phyloP scores from a whole-genome alignment of 2,113 vertebrate genomes.

The Delphinus delphis region DNA sequence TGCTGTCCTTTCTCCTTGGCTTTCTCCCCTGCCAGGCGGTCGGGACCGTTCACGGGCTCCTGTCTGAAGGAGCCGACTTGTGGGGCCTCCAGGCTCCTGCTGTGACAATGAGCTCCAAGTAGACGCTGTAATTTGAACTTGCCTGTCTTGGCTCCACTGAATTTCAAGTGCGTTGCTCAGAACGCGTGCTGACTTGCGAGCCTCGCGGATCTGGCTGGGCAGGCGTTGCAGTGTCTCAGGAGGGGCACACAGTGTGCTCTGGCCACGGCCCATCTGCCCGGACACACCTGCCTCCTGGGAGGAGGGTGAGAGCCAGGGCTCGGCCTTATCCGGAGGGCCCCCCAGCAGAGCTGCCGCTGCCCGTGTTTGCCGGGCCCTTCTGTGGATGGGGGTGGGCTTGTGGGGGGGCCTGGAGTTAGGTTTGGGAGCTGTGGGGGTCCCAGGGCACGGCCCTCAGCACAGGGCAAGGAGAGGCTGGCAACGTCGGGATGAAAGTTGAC shows the following conservation, averaged over 20 bases:
- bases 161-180: neutral
- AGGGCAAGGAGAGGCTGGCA: no score
- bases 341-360: no score
- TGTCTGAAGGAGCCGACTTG: neutral
- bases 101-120: neutral
- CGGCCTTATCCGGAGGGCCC: neutral
- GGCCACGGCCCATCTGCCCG: neutral
- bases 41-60: constrained; percentile 1
- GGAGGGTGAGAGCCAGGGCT: neutral
- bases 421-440: neutral
- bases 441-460: neutral
- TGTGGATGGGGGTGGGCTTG: neutral
- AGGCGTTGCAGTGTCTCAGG: neutral
- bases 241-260: no score
- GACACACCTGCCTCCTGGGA: no score
- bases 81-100: neutral
- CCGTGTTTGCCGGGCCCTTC: neutral
- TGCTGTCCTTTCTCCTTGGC: neutral
- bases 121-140: constrained; percentile 54
- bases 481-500: no score
- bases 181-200: neutral
- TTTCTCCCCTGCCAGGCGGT: neutral
- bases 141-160: neutral
- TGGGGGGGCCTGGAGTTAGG: neutral
- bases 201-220: neutral